These are phyloP conservation scores for Lycocerus yunnanus DNA, from an alignment of 2,888 invertebrate genomes.

Conservation along the genomic window DNA sequence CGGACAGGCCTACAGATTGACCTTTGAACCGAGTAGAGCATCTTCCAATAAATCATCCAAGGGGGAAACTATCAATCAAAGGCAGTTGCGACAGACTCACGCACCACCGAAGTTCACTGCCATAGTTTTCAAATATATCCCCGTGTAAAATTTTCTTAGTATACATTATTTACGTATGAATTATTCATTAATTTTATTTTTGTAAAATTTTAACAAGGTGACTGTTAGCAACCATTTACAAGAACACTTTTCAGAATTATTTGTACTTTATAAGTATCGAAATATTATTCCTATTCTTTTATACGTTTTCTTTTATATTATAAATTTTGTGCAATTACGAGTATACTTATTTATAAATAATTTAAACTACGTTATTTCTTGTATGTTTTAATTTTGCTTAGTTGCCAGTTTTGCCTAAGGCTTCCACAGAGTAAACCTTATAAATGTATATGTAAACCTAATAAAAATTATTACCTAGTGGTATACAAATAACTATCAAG, in stretches of 20 bases:
- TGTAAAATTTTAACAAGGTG: slow-evolving; percentile 3
- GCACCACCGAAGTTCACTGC: slow-evolving; percentile 18
- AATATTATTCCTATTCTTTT: too few relatives aligned
- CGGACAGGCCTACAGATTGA: slow-evolving; percentile 36
- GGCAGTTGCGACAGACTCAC: slow-evolving; percentile 26
- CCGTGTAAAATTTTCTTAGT: slow-evolving; percentile 10
- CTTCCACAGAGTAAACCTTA: too few relatives aligned
- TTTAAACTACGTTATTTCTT: too few relatives aligned
- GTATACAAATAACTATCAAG: too few relatives aligned
- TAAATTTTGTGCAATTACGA: too few relatives aligned
- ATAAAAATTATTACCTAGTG: too few relatives aligned
- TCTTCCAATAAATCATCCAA: slow-evolving; percentile 39
- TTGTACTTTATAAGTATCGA: background rate
- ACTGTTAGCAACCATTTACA: background rate
- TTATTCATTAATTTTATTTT: slow-evolving; percentile 13
- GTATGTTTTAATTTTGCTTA: too few relatives aligned
- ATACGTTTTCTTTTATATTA: too few relatives aligned
- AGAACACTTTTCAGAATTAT: background rate
- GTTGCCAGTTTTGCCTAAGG: too few relatives aligned
- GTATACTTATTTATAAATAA: too few relatives aligned
- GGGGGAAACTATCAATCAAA: slow-evolving; percentile 39
- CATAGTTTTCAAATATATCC: slow-evolving; percentile 10
- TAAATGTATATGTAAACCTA: too few relatives aligned
- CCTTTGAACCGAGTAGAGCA: slow-evolving; percentile 36
- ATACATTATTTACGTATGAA: slow-evolving; percentile 8